These are phyloP conservation scores for Ichneumon xanthorius DNA, from an alignment of 2,888 invertebrate species.

Conservation along the genomic window DNA sequence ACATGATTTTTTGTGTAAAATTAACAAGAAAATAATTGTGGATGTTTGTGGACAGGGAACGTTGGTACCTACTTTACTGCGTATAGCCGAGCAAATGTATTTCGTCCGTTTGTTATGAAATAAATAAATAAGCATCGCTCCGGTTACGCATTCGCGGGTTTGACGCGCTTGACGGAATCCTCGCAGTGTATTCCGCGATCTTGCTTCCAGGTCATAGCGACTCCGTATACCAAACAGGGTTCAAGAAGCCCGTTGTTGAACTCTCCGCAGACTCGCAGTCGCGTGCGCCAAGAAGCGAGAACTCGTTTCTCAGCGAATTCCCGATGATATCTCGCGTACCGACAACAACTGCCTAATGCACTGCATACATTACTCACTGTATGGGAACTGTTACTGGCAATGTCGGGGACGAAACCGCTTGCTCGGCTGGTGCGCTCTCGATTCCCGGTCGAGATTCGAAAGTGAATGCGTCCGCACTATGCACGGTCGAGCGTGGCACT, in stretches of 20 bases:
- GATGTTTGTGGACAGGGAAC: too few relatives aligned
- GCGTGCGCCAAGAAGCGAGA: neutral
- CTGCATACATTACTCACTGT: neutral
- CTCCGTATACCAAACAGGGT: neutral
- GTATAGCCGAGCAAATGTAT: too few relatives aligned
- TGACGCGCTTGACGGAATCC: neutral
- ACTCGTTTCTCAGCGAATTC: conserved; percentile 14
- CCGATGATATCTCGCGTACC: conserved; percentile 13
- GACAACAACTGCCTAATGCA: neutral
- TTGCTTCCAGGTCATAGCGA: neutral
- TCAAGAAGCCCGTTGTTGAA: neutral
- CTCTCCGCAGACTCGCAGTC: neutral
- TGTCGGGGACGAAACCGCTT: conserved; percentile 61
- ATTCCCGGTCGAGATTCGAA: conserved; percentile 61
- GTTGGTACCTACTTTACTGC: too few relatives aligned
- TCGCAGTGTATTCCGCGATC: neutral
- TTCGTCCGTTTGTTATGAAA: too few relatives aligned
- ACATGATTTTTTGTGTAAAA: too few relatives aligned
- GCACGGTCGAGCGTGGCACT: neutral
- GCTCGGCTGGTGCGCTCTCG: conserved; percentile 44
- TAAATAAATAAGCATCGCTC: conserved; percentile 1
- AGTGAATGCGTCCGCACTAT: conserved; percentile 56
- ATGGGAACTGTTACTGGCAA: conserved; percentile 36
- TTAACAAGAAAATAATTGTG: too few relatives aligned
- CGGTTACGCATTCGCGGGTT: conserved; percentile 4